Evolutionary conservation across 2,113 vertebrate species (phyloP), one percentile per base, ranked within the genome.

Genomic region (Romanogobio albipinnatus): DNA sequence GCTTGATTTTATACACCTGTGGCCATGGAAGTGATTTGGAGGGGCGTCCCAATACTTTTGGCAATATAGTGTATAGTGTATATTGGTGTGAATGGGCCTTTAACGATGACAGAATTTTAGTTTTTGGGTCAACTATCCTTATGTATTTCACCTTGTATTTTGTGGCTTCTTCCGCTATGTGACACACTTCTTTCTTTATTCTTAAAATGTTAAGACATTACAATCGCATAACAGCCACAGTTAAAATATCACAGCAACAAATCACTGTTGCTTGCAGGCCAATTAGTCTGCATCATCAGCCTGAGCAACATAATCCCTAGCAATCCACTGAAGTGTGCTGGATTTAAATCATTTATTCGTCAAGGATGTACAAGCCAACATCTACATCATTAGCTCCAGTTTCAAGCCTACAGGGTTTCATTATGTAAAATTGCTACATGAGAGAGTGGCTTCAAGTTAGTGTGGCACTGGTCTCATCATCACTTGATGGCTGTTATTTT

Each of bases 291-390:
- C 75, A 56, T 90, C 73, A 87, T 90, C 73, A 87, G 43, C 51
- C 58, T 29, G 51, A 68, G 77, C 81, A 86, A 49, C 85, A 85
- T 87, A 87, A 86, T 88, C 85, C 84, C 74, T 71, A 11, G 33
- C 39, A 81, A 88, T 89, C 84, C 86, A 84, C 62, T 66, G 79
- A 82, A 89, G 87, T 86, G 84, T 88, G 59, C 81, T 84, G 85
- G 82, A 86, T 87, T 88, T 85, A 84, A 87, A 88, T 88, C 84
- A 87, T 87, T 82, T 86, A 85, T 90, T 84, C 79, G 76, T 75
- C 43, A 82, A 87, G 79, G 76, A 81, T 79, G 73, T 78, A 53
- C 85, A 84, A 81, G 83, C 76, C 59, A 43, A 77, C 78, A 83
- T 88, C 81, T 61, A 79, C 79, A 87, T 90, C 87, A 87, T 91